phyloP scores from a whole-genome alignment of 30 jellyfish, hydroid and myxozoan genomes.

The Mastigias papua region DNA sequence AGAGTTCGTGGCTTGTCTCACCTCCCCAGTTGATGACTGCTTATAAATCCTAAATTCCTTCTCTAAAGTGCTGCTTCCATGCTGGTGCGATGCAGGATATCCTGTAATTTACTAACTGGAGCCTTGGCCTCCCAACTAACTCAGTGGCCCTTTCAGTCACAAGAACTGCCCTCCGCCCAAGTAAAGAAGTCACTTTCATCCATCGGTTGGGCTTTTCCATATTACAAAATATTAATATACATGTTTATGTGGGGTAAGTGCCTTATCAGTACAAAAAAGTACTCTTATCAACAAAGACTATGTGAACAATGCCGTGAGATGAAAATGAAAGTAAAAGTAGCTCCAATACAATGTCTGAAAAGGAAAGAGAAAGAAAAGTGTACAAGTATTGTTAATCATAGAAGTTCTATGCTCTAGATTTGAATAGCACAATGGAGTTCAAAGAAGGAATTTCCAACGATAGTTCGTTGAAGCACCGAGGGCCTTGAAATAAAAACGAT shows the following conservation, averaged over 20 bases:
- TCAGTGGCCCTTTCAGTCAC: no score
- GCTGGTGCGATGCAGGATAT: no score
- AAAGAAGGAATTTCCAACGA: slow-evolving; percentile 53
- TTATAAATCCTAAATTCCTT: no score
- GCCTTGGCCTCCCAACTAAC: no score
- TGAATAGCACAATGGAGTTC: slow-evolving; percentile 41
- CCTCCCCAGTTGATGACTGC: no score
- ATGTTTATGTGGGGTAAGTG: neutral
- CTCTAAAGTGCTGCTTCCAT: no score
- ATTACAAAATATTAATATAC: no score
- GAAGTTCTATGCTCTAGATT: neutral
- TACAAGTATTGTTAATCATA: neutral
- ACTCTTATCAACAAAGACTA: neutral
- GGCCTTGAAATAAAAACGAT: slow-evolving; percentile 49
- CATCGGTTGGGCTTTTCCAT: no score
- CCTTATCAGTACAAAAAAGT: slow-evolving; percentile 11
- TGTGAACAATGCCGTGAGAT: neutral
- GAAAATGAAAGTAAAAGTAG: neutral
- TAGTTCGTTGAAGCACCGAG: slow-evolving; percentile 40
- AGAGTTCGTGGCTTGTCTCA: no score
- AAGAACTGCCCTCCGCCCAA: no score
- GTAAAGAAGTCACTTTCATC: no score
- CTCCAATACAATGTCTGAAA: neutral
- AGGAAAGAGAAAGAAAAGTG: neutral
- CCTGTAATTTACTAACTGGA: no score